Evolutionary conservation across 2,888 invertebrate species (phyloP).

Genomic region (Nematopogon swammerdamellus): DNA sequence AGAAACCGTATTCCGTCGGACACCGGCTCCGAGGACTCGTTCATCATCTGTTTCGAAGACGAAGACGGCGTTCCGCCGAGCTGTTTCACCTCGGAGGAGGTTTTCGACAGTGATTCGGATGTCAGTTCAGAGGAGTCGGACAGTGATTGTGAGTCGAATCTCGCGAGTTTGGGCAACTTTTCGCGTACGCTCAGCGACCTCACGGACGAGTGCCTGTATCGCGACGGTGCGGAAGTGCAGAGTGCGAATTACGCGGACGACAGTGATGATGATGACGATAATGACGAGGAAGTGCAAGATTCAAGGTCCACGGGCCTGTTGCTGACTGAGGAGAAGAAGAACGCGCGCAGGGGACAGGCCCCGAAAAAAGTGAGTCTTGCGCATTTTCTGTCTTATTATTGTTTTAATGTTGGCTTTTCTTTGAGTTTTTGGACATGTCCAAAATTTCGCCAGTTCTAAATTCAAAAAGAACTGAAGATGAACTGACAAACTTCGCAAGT

Average conservation of each 20-base stretch:
- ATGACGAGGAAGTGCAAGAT: slow-evolving; percentile 8
- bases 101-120: slow-evolving; percentile 15
- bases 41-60: slow-evolving; percentile 49
- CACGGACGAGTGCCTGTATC: slow-evolving; percentile 35
- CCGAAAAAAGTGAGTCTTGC: slow-evolving; percentile 36
- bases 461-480: too few relatives aligned
- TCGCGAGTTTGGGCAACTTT: slow-evolving; percentile 10
- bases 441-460: too few relatives aligned
- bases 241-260: not conserved
- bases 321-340: slow-evolving; percentile 24
- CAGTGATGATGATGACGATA: not conserved
- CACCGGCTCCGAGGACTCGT: slow-evolving; percentile 59
- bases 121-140: too few relatives aligned
- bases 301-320: slow-evolving; percentile 28
- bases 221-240: slow-evolving; percentile 20
- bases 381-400: slow-evolving; percentile 4
- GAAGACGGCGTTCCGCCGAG: slow-evolving; percentile 18
- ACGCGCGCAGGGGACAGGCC: slow-evolving; percentile 21
- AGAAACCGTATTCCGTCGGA: slow-evolving; percentile 31
- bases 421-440: too few relatives aligned
- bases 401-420: too few relatives aligned
- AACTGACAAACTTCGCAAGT: too few relatives aligned
- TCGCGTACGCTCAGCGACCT: slow-evolving; percentile 36
- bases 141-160: not conserved
- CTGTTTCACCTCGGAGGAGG: slow-evolving; percentile 28